A percentile compares a stretch with the other conserved stretches of the same genome.
These are phyloP conservation scores for Jordanella pulchra DNA, from an alignment of 2,797 vertebrate species.

Conservation along the genomic window DNA sequence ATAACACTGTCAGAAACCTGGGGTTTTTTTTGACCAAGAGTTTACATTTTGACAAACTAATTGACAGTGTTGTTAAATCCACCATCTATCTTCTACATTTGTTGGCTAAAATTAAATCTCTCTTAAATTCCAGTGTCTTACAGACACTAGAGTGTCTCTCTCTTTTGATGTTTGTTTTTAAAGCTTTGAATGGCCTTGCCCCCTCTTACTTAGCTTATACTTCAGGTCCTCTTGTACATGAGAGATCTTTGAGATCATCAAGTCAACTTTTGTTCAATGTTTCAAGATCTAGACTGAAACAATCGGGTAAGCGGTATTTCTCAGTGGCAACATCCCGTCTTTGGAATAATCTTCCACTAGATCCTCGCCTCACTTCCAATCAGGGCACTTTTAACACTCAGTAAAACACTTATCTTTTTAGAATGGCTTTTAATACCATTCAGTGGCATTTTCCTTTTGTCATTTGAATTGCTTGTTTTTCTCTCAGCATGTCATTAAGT, in stretches of 20 bases:
- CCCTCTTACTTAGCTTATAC: not conserved
- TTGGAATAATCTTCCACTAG: not conserved
- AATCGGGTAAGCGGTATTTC: not conserved
- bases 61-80: too few species aligned
- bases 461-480: not conserved
- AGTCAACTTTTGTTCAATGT: not conserved
- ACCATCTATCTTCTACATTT: not conserved
- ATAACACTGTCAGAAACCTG: not conserved
- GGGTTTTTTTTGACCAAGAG: not conserved
- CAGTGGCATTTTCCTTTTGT: too few species aligned
- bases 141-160: too few species aligned
- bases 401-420: not conserved
- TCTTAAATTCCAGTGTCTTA: not conserved
- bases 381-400: not conserved
- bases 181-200: not conserved
- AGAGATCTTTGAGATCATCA: not conserved
- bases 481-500: not conserved
- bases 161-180: not conserved
- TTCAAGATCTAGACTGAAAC: too few species aligned
- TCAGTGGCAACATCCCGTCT: not conserved
- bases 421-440: not conserved
- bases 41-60: not conserved
- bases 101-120: not conserved
- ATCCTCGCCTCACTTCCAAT: not conserved
- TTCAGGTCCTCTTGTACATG: not conserved